Evolutionary conservation across 2,888 invertebrate genomes (phyloP).

Genomic region (Stenodera caucasica): DNA sequence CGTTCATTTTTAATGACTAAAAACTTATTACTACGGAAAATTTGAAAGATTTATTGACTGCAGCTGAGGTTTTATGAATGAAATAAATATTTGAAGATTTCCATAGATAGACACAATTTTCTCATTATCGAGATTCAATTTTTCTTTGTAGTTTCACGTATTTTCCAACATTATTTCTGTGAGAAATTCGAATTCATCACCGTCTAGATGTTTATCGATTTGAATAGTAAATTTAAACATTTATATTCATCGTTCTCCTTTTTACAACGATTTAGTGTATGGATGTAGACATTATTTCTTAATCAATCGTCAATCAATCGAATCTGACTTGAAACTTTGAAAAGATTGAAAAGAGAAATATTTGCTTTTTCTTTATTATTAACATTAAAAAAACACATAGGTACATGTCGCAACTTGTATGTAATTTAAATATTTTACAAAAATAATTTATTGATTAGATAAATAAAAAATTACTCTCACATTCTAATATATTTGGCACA

Average conservation of each 20-base stretch:
- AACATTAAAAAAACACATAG: too few species aligned
- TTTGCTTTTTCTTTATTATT: background rate
- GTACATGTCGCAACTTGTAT: background rate
- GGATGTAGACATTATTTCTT: background rate
- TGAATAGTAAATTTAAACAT: background rate
- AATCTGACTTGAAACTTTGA: background rate
- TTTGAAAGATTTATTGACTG: too few species aligned
- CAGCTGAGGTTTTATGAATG: too few species aligned
- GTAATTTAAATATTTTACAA: background rate
- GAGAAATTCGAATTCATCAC: background rate
- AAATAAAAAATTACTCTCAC: conserved; percentile 1
- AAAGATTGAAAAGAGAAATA: background rate
- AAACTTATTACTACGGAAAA: too few species aligned
- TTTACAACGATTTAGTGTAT: background rate
- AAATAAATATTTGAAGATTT: too few species aligned
- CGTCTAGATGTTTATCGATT: background rate
- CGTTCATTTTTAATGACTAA: too few species aligned
- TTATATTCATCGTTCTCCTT: background rate
- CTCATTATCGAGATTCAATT: too few species aligned
- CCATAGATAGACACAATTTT: too few species aligned
- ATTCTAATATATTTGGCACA: background rate
- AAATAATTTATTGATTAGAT: background rate
- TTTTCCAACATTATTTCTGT: background rate
- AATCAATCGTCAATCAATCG: conserved; percentile 4
- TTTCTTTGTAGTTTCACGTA: too few species aligned